A percentile compares a stretch with the other conserved stretches of the same genome.
Conservation (phyloP, 2,797 vertebrate genomes). For the Manis crassicaudata region DNA sequence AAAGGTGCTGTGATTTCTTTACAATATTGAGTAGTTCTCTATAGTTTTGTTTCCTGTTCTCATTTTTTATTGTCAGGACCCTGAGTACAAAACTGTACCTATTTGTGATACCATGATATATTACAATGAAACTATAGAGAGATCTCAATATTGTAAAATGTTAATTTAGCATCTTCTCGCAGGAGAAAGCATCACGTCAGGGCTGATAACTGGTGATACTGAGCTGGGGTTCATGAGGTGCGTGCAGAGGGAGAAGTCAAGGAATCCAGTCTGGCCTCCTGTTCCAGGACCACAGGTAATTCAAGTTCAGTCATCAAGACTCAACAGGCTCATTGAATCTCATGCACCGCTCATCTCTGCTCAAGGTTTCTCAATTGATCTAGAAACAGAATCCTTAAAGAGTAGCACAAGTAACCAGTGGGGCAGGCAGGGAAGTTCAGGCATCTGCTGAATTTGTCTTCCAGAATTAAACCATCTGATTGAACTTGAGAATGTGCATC, state of each 20-base stretch:
- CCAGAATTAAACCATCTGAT: background rate
- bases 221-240: slow-evolving; percentile 46
- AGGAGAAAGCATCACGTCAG: slow-evolving; percentile 58
- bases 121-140: background rate
- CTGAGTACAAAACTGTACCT: background rate
- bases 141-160: slow-evolving; percentile 62
- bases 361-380: background rate
- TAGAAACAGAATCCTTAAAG: background rate
- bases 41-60: slow-evolving; percentile 65
- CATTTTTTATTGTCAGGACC: slow-evolving; percentile 6
- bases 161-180: slow-evolving; percentile 73
- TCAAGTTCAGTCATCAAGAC: background rate
- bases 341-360: background rate
- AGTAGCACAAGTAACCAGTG: background rate
- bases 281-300: slow-evolving; percentile 63
- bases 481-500: background rate
- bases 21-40: slow-evolving; percentile 43
- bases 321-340: background rate
- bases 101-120: background rate
- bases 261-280: slow-evolving; percentile 18
- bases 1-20: slow-evolving; percentile 51
- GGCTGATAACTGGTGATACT: slow-evolving; percentile 34
- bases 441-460: background rate
- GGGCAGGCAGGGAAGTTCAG: too few relatives aligned
- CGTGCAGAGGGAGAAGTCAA: slow-evolving; percentile 53